Evolutionary conservation across 2,113 vertebrate species (phyloP), one percentile per base, ranked within the genome.

Genomic region (Phalacrocorax aristotelis): DNA sequence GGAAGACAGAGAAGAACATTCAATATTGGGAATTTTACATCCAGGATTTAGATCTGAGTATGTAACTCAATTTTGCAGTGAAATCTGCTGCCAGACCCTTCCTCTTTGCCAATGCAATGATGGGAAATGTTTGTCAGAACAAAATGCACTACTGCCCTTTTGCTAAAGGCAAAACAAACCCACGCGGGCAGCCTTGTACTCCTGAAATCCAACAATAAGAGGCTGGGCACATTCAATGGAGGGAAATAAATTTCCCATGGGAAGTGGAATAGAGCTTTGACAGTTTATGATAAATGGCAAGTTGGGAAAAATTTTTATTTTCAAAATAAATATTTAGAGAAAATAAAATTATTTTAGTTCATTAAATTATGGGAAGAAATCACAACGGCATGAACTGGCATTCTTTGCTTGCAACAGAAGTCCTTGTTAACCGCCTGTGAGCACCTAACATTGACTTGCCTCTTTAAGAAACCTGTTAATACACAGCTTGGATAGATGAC

Each of bases 121-220:
- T 74, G 36, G 82, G 65, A 89, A 92, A 70, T 23, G 49, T 91
- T 76, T 90, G n/a, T 74, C 69, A 87, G 86, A 95, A 96, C 65
- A 88, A 93, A 95, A 87, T 34, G 23, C 22, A 1, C 78, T 84
- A 30, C 6, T 91, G 51, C 80, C 83, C 57, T 93, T 94, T 89
- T 64, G 34, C 94, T 93, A 49, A 77, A 89, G 82, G 86, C 86
- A 91, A 96, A 97, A 91, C 94, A 97, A 89, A 89, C 70, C 55
- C 78, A 80, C 21, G 20, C 0, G 2, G 75, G 77, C 75, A 92
- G 94, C 83, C 93, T 55, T 76, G 80, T 71, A 52, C 27, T 88
- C 61, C 44, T 81, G 19, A 77, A 83, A 77, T 48, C 62, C 77
- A 93, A 97, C 91, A 95, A 94, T 93, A 68, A 92, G 72, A 82